Conservation (phyloP, 2,888 invertebrate genomes). For the Dynastes hyllus region DNA sequence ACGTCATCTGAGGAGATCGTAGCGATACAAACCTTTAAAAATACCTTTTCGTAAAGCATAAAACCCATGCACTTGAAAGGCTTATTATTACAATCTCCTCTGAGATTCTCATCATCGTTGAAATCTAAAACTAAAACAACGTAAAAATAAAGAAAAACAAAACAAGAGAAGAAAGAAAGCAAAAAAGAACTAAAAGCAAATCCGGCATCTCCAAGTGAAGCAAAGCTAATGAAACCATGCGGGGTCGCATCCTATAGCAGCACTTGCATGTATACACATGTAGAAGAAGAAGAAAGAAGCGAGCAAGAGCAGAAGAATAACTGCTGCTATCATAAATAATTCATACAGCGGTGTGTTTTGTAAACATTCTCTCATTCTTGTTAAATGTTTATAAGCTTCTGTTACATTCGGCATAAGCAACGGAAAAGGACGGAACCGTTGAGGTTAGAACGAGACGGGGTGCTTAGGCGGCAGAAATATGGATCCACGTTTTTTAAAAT, state of each 20-base stretch:
- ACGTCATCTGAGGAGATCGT: no score
- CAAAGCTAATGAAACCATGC: slow-evolving; percentile 14
- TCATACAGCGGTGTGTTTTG: slow-evolving; percentile 50
- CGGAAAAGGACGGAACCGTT: background rate
- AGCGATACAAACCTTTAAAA: no score
- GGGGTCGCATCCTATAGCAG: background rate
- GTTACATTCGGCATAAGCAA: slow-evolving; percentile 14
- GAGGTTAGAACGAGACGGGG: background rate
- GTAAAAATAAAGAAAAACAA: background rate
- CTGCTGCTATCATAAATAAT: slow-evolving; percentile 46
- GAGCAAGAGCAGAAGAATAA: background rate
- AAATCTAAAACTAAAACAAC: slow-evolving; percentile 17
- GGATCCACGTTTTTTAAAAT: slow-evolving; percentile 38
- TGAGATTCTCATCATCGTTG: slow-evolving; percentile 11
- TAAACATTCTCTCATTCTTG: slow-evolving; percentile 49
- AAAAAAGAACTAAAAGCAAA: background rate
- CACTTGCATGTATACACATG: background rate
- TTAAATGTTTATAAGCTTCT: slow-evolving; percentile 50
- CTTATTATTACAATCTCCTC: slow-evolving; percentile 29
- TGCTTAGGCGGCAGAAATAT: slow-evolving; percentile 19
- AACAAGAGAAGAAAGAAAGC: slow-evolving; percentile 6
- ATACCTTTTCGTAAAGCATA: no score
- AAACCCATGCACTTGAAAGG: background rate
- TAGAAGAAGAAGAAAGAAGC: background rate
- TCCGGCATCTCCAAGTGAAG: background rate